Base-by-base conservation (phyloP, 2,888 invertebrate species). In the Chironomus tentans region DNA sequence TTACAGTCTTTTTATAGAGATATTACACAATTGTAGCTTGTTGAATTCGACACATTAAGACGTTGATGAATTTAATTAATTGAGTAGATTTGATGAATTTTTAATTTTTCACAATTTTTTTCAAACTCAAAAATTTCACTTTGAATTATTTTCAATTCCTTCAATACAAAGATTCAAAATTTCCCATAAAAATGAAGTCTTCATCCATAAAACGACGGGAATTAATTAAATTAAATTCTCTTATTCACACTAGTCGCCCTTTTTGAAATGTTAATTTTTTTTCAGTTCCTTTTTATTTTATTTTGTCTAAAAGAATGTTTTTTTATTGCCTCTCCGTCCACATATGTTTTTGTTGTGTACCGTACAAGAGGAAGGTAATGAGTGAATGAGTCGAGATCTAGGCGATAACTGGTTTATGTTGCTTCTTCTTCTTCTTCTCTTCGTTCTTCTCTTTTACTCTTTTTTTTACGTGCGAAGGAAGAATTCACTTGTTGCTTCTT, bases 331-430 rank as follows among this genome's bases (percentile, higher is more conserved):
- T 56, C 56, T 15, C 38, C 56, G 56, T 56, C 38, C 38, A 38
- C 38, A 38, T 38, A 38, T 56, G 56, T 56, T 15, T 56, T 50
- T 50, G 15, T 50, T 50, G n/a, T 56, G 56, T 56, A 56, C 38
- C 38, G 38, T 38, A 38, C 38, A 38, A 38, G 38, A 38, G 38
- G 38, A 38, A 38, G 38, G 38, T 38, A 38, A 38, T 38, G 38
- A 38, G 38, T 38, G 38, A 38, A 38, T 12, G 68, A 65, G 74
- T 68, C 68, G 68, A 15, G 68, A 62, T 74, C 74, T 65, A 74
- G 68, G 68, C 74, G 74, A 74, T 74, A 74, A 74, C 74, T 68
- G 74, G 74, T 74, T 74, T 74, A 62, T 48, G n/a, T 48, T 65
- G 10, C 65, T 62, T 73, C 56, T 74, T 61, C 15, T 70, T 70